Base-by-base conservation (phyloP, 2,888 invertebrate genomes). In the Ophion slaviceki region DNA sequence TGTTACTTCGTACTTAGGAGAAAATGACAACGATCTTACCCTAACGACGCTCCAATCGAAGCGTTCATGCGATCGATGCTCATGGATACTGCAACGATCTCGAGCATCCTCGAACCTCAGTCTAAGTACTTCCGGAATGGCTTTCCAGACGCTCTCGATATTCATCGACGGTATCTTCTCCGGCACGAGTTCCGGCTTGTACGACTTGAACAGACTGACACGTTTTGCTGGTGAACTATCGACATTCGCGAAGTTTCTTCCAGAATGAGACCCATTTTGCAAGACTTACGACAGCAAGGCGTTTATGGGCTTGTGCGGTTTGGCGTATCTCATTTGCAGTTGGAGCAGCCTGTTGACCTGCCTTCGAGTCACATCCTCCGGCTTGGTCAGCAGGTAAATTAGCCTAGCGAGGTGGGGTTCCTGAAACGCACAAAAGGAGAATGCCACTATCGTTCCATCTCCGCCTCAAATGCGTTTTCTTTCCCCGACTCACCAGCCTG, bases 161-260 rank as follows among this genome's bases (percentile, higher is more conserved):
- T 93, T 93, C 74, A 92, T 89, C 7, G 93, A 88, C 17, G 89
- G 87, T 75, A 93, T 91, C 79, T 90, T 92, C 79, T 94, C 94
- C 2, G 94, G 94, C 0, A 94, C 94, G 61, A 92, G 87, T 85
- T 93, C 93, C 14, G 94, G 94, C 72, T 93, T 94, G 78, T 93
- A 94, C 1, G 93, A 93, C 82, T 94, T 94, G 80, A 92, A 94
- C 67, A 94, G 87, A 66, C 93, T 93, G 70, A 77, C 64, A 70
- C 11, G 28, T n/a, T 72, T 66, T 28, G 72, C 40, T 17, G 2
- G 57, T 64, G 17, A 62, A 20, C 11, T 14, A 14, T 53, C 20
- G 20, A 45, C n/a, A 45, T 53, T 6, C n/a, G 11, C 5, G 14
- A 53, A 53, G 11, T 53, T 14, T 53, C 53, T 17, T 17, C 14